phyloP scores from a whole-genome alignment of 2,113 vertebrate species.

The Neoarius graeffei region DNA sequence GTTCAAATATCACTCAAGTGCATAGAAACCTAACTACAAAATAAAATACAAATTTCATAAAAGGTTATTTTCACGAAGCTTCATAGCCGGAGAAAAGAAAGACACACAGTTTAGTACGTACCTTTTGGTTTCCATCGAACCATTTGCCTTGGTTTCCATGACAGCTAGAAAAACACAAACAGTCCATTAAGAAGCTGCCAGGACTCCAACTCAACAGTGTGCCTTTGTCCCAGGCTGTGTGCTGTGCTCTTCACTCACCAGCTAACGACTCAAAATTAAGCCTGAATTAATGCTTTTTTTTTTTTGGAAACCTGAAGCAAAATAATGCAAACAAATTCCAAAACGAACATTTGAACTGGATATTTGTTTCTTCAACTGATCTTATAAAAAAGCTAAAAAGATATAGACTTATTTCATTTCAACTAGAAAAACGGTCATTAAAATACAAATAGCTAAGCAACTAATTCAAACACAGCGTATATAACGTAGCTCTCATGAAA shows the following conservation, averaged over 20 bases:
- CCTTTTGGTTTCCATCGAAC: conserved; percentile 90
- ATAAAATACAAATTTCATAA: background rate
- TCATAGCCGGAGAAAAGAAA: background rate
- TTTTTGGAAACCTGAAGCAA: background rate
- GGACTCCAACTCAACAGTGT: conserved; percentile 29
- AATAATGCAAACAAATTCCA: background rate
- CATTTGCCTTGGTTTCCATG: conserved; percentile 97
- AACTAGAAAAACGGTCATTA: background rate
- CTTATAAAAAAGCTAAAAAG: background rate
- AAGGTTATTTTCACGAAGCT: background rate
- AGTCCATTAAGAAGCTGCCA: conserved; percentile 39
- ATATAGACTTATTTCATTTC: background rate
- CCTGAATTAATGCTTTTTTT: background rate
- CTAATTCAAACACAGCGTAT: background rate
- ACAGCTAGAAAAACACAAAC: conserved; percentile 69
- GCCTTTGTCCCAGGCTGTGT: conserved; percentile 25
- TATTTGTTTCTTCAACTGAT: background rate
- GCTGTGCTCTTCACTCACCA: conserved; percentile 12
- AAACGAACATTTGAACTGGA: background rate
- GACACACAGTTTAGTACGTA: conserved; percentile 60
- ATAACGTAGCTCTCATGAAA: background rate
- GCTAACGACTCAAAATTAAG: background rate
- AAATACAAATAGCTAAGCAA: conserved; percentile 10
- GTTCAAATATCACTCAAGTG: background rate
- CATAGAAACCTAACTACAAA: background rate